Base-by-base conservation (phyloP, 2,113 vertebrate genomes). In the Eublepharis macularius region DNA sequence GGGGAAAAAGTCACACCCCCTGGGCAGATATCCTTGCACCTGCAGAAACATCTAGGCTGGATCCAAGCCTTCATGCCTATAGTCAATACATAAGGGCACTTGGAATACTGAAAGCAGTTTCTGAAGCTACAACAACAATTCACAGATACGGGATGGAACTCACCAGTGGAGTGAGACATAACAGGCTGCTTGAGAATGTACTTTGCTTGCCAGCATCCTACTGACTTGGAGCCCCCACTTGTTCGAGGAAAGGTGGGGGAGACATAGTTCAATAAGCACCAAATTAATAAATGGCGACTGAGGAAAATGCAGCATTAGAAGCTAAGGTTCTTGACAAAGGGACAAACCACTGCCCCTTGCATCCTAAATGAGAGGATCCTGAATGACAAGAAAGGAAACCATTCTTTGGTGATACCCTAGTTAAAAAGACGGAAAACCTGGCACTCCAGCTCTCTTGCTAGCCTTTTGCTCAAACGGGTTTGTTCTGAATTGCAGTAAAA, bases 391-490 rank as follows among this genome's bases (percentile, higher is more conserved):
- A 70, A 2, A 51, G 12, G 49, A 11, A 51, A 51, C 12, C 49
- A 26, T 6, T 36, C 34, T 68, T 51, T 63, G 39, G 70, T 13
- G 24, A 13, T 68, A 34, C 45, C 51, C 45, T 32, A 45, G 78
- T 43, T 57, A 70, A 54, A 73, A 82, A 73, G 26, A 11, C 29
- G 43, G 34, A 7, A 16, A 54, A n/a, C 65, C 17, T 81, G 80
- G 21, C 87, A 83, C 89, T 93, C 83, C 49, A 47, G 75, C 86
- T 88, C 83, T 91, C 93, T 76, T 84, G 95, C 91, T 96, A 95
- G 93, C 87, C 89, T 92, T 89, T 68, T 95, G 91, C 77, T 95
- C 94, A 92, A 90, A 91, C 92, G 86, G 89, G 82, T 91, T 94
- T 41, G 14, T 36, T 32, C 34, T 82, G 36, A 57, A n/a, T 12